phyloP scores from a whole-genome alignment of 2,113 vertebrate genomes.

The Chloropsis hardwickii region DNA sequence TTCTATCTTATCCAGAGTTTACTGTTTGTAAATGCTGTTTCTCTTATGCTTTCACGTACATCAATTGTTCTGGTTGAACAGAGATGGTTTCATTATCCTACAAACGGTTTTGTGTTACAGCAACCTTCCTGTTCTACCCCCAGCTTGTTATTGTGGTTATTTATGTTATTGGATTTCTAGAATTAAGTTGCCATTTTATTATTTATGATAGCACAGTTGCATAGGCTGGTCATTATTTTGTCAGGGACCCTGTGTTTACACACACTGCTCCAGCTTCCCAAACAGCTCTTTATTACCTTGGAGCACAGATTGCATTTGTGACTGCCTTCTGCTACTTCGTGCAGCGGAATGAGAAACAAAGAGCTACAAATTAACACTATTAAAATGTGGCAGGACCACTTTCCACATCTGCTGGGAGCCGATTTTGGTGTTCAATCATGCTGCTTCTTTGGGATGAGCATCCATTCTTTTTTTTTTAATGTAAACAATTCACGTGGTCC shows the following conservation, averaged over 20 bases:
- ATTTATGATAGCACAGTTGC: background rate
- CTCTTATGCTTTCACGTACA: background rate
- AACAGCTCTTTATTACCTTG: background rate
- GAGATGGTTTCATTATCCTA: background rate
- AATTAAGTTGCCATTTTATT: background rate
- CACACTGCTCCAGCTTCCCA: background rate
- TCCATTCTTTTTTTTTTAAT: background rate
- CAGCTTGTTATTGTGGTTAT: background rate
- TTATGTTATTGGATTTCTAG: background rate
- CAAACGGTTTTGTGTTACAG: background rate
- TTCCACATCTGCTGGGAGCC: accelerated
- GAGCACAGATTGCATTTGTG: background rate
- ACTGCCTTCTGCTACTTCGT: background rate
- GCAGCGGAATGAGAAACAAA: background rate
- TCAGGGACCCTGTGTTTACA: background rate
- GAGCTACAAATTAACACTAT: background rate
- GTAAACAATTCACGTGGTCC: background rate
- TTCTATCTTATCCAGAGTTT: background rate
- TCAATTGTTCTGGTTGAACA: background rate
- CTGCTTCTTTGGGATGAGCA: background rate
- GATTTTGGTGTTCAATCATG: background rate
- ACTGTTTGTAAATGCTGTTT: background rate
- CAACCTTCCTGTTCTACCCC: background rate
- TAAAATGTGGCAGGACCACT: background rate
- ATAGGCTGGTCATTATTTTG: background rate